Percentiles rank a stretch among this genome's conserved stretches.
Conservation (phyloP, 1,140 invertebrate genomes). For the Himalopsyche phryganea region DNA sequence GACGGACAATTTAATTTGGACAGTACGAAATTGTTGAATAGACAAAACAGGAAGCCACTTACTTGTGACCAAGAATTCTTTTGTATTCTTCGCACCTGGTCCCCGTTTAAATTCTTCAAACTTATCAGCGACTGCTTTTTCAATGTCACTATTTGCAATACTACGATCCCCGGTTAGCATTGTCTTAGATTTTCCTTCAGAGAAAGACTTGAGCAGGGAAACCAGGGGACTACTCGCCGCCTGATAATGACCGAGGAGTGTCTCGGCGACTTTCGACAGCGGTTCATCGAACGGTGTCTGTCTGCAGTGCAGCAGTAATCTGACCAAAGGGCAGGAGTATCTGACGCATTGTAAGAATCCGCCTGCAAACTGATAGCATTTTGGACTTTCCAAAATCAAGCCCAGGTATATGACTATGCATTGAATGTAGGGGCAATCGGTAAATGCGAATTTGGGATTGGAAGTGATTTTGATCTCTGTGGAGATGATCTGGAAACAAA, state of each 20-base stretch:
- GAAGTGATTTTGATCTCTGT: constrained; percentile 25
- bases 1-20: neutral
- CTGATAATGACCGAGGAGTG: constrained; percentile 21
- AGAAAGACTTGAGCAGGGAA: constrained; percentile 23
- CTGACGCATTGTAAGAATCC: constrained; percentile 24
- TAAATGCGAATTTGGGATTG: constrained; percentile 10
- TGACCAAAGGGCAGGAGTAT: constrained; percentile 29
- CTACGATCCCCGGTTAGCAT: constrained; percentile 3
- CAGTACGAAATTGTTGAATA: neutral
- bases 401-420: constrained; percentile 28
- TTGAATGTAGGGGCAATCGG: constrained; percentile 29
- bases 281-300: constrained; percentile 28
- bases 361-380: constrained; percentile 23
- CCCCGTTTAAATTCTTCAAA: constrained; percentile 16
- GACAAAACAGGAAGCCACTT: neutral
- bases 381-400: constrained; percentile 23
- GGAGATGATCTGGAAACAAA: constrained; percentile 28
- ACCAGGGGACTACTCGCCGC: constrained; percentile 17
- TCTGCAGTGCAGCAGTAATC: constrained; percentile 25
- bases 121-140: constrained; percentile 12
- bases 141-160: constrained; percentile 11
- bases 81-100: constrained; percentile 10
- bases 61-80: constrained; percentile 31
- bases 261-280: constrained; percentile 21
- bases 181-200: constrained; percentile 6